Percentiles rank a stretch among this genome's conserved stretches.
phyloP scores from a whole-genome alignment of 2,888 invertebrate species.

The Leptogaster cylindrica region DNA sequence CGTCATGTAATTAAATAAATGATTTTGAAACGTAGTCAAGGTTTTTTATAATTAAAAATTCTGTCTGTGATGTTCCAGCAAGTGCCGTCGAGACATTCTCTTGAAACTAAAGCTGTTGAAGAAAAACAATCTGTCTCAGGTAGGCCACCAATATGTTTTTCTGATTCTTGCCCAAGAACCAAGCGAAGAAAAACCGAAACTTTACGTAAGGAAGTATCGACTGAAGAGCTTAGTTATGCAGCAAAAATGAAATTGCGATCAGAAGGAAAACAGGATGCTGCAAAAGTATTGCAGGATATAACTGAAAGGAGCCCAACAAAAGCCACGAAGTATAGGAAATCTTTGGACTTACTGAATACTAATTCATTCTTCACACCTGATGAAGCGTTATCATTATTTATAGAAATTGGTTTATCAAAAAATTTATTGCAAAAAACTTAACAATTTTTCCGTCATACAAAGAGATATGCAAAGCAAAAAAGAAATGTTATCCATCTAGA shows the following conservation, averaged over 20 bases:
- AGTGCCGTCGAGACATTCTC: no score
- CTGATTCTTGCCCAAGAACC: neutral
- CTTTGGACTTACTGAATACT: neutral
- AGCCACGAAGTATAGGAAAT: neutral
- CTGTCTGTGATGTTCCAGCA: no score
- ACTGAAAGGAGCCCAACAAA: neutral
- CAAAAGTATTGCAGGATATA: constrained; percentile 16
- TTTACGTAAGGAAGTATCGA: neutral
- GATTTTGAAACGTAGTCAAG: no score
- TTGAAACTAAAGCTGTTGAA: neutral
- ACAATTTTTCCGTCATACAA: neutral
- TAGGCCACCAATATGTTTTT: neutral
- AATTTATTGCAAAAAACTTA: neutral
- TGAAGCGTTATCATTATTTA: neutral
- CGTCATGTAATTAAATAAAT: no score
- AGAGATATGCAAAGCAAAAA: neutral
- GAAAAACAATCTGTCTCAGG: neutral
- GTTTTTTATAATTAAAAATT: no score
- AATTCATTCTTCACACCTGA: neutral
- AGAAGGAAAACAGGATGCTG: constrained; percentile 1
- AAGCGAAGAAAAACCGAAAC: neutral
- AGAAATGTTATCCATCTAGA: neutral
- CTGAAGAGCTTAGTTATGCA: constrained; percentile 25
- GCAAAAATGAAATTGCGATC: constrained; percentile 15
- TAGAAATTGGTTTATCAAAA: neutral